phyloP scores from a whole-genome alignment of 2,113 vertebrate species.

The Coryphaenoides rupestris region DNA sequence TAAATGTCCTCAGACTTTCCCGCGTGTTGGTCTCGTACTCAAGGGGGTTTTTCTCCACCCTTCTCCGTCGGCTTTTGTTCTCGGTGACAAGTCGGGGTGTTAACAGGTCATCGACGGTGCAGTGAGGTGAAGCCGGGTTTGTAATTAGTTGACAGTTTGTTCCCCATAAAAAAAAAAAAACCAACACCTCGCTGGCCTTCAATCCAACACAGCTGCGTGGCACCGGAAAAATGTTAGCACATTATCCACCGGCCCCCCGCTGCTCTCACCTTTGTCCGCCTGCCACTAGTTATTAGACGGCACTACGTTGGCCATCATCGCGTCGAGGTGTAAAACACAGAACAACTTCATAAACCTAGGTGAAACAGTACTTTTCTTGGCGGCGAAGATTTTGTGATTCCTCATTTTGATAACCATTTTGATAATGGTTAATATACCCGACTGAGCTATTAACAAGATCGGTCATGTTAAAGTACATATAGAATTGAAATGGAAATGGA shows the following conservation, averaged over 20 bases:
- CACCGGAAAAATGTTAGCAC: conserved; percentile 52
- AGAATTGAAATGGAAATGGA: too few species aligned
- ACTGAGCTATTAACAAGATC: too few species aligned
- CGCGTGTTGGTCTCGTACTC: conserved; percentile 25
- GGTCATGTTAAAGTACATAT: too few species aligned
- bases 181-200: conserved; percentile 31
- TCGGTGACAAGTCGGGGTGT: conserved; percentile 35
- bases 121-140: conserved; percentile 42
- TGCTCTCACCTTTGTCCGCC: conserved; percentile 61
- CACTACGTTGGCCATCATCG: conserved; percentile 41
- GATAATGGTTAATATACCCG: too few species aligned
- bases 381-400: too few species aligned
- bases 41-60: conserved; percentile 4
- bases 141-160: conserved; percentile 66
- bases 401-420: too few species aligned
- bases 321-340: conserved; percentile 37
- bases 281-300: conserved; percentile 65
- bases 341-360: too few species aligned
- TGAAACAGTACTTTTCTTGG: too few species aligned
- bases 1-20: conserved; percentile 9
- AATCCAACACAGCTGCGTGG: conserved; percentile 53
- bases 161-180: conserved; percentile 43
- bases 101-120: conserved; percentile 62
- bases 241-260: conserved; percentile 52
- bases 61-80: conserved; percentile 42